phyloP scores from a whole-genome alignment of 2,888 invertebrate species.

The Deroplatys truncata region DNA sequence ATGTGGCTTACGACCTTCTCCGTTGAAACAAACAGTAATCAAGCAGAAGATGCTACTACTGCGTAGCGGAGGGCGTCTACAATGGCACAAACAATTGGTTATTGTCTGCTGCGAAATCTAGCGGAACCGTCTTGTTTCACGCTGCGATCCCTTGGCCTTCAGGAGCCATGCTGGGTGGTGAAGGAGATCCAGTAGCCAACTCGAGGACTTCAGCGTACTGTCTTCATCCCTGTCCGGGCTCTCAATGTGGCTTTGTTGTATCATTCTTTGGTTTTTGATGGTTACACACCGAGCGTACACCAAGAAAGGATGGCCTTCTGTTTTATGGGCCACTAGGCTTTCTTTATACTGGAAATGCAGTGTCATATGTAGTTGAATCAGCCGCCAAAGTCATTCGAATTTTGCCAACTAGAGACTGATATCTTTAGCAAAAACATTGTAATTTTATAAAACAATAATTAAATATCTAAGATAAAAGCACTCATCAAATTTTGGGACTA shows the following conservation, averaged over 20 bases:
- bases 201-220: not conserved
- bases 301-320: not conserved
- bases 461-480: too few species aligned
- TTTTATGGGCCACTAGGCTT: too few species aligned
- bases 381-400: too few species aligned
- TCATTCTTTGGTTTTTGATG: not conserved
- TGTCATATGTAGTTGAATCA: too few species aligned
- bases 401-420: too few species aligned
- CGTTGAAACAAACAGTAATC: not conserved
- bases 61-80: not conserved
- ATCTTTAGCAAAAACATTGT: too few species aligned
- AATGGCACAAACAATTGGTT: not conserved
- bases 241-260: too few species aligned
- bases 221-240: not conserved
- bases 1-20: not conserved
- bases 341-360: too few species aligned
- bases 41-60: not conserved
- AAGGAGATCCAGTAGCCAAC: not conserved
- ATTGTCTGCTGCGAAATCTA: not conserved
- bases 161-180: not conserved
- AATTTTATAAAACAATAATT: too few species aligned
- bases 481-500: too few species aligned
- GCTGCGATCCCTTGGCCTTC: not conserved
- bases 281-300: not conserved
- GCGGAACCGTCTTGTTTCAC: not conserved